These are phyloP conservation scores for Falco novaeseelandiae DNA, from an alignment of 2,797 vertebrate species.

Conservation along the genomic window DNA sequence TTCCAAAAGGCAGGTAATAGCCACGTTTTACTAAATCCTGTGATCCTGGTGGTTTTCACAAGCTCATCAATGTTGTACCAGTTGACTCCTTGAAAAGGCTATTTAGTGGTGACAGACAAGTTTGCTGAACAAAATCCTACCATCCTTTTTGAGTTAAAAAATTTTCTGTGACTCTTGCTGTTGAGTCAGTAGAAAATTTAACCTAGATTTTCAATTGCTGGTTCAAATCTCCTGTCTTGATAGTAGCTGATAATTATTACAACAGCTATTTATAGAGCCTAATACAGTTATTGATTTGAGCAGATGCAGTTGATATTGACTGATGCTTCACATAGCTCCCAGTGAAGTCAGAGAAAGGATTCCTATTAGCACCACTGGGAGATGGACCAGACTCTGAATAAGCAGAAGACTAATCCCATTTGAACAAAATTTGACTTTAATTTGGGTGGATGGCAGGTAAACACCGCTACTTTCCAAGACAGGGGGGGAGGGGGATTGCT, in stretches of 20 bases:
- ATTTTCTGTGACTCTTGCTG: background rate
- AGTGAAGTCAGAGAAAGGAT: background rate
- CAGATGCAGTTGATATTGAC: background rate
- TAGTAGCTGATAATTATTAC: background rate
- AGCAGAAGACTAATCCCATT: background rate
- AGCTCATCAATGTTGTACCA: background rate
- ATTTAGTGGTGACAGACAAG: background rate
- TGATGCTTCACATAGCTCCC: background rate
- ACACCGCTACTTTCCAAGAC: background rate
- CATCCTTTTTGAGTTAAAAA: background rate
- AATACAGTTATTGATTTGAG: background rate
- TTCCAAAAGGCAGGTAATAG: background rate
- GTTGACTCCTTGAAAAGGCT: background rate
- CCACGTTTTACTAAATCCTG: background rate
- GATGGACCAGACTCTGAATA: background rate
- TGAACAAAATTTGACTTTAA: background rate
- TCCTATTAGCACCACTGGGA: background rate
- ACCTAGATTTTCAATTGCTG: background rate
- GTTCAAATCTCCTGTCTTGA: background rate
- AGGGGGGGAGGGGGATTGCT: rapidly evolving
- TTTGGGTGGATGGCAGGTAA: background rate
- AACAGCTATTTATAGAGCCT: background rate
- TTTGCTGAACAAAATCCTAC: background rate
- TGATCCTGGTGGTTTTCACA: background rate
- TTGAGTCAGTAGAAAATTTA: background rate